phyloP scores from a whole-genome alignment of 2,888 invertebrate genomes.

The Halictus ligatus region DNA sequence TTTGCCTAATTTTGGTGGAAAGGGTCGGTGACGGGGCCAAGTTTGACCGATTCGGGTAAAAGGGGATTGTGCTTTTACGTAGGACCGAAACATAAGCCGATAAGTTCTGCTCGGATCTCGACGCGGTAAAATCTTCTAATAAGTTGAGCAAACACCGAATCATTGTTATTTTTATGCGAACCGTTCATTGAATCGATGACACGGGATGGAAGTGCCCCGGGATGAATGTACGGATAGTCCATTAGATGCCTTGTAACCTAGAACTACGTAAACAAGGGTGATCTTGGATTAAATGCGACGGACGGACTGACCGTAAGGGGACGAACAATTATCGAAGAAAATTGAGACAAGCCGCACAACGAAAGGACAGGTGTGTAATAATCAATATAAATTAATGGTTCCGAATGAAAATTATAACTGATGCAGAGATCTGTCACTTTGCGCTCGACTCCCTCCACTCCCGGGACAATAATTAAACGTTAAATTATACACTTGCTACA shows the following conservation, averaged over 20 bases:
- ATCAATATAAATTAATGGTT: conserved; percentile 17
- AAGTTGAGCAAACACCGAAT: conserved; percentile 79
- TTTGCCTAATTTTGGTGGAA: neutral
- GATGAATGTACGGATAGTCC: conserved; percentile 81
- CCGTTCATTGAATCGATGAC: conserved; percentile 65
- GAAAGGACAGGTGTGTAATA: conserved; percentile 68
- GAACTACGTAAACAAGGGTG: conserved; percentile 83
- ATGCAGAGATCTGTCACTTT: neutral
- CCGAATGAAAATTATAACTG: neutral
- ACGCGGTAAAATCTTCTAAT: conserved; percentile 77
- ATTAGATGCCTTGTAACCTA: conserved; percentile 82
- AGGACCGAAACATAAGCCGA: conserved; percentile 46
- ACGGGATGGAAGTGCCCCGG: conserved; percentile 65
- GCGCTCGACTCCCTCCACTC: neutral
- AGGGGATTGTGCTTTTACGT: conserved; percentile 16
- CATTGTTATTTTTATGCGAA: conserved; percentile 78
- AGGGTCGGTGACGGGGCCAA: neutral
- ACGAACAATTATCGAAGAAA: conserved; percentile 49
- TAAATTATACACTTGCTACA: neutral
- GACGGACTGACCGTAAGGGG: conserved; percentile 58
- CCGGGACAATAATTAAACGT: neutral
- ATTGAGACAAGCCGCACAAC: conserved; percentile 52
- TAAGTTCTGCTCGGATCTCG: conserved; percentile 27
- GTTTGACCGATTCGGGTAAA: neutral
- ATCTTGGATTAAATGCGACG: conserved; percentile 81